Evolutionary conservation across 1,140 invertebrate genomes (phyloP), one percentile per base, ranked within the genome.

Genomic region (Drosophila parabipectinata): DNA sequence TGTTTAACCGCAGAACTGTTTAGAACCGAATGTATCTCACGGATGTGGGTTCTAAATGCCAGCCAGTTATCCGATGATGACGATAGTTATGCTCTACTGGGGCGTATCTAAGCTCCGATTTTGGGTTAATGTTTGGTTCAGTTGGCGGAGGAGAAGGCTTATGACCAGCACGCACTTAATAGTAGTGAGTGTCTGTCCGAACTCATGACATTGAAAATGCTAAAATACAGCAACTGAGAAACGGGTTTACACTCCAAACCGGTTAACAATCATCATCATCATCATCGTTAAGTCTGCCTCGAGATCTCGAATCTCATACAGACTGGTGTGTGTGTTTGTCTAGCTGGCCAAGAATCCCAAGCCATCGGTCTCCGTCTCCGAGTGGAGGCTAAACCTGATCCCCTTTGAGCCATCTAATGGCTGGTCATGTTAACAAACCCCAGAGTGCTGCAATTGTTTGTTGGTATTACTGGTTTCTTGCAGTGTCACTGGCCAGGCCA

Each of bases 141-240:
- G 67, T 48, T 67, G 66, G 62, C 52, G 64, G 64, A 51, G 64
- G 51, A 67, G 64, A 51, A 67, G 51, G 64, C 67, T 71, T 68
- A 47, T 39, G 12, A 10, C 50, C 44, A 18, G 61, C 15, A 14
- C 15, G 39, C 45, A 30, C 45, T 63, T 21, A 28, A 59, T 78
- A 1, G 21, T 21, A 21, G 21, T 12, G 39, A 9, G 52, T 44
- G 61, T 60, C 64, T 62, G 55, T 32, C 56, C 52, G 39, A 62
- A 63, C 66, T 62, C 64, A 77, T 87, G 82, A 87, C 82, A 87
- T 87, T 87, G 82, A 87, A 87, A 88, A 88, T 75, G 83, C 55
- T 87, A 69, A 63, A 81, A 79, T 72, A 75, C 58, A 57, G 67
- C 56, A 61, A 69, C 82, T 71, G 62, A 63, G 61, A 72, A 77